Base-by-base conservation (phyloP, 2,797 vertebrate genomes). In the Rousettus madagascariensis region DNA sequence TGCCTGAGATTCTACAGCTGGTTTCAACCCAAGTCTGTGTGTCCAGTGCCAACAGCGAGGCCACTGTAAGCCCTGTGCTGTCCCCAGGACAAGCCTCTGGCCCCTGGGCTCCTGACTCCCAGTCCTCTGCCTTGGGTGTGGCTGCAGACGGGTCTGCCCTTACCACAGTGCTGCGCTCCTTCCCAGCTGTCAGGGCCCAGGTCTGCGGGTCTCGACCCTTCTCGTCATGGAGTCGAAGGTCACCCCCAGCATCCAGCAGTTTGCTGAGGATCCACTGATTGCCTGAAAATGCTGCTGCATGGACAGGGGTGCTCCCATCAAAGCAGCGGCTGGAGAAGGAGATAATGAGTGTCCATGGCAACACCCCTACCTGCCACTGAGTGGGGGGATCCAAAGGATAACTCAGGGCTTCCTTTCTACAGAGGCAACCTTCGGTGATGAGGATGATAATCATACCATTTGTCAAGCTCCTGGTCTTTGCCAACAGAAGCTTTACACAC, bases 281-380 rank as follows among this genome's bases (percentile, higher is more conserved):
- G 66, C 99, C 99, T 7, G 99, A 99, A 95, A 99, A 99, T 0
- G 99, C 99, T 1, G 99, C 99, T 9, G 99, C 99, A 0, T 99
- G 99, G 26, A 99, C 98, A 0, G 99, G 99, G 6, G 99, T 99
- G 96, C 99, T 99, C 57, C 98, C 97, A 51, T 99, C 99, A 0
- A 98, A 98, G 97, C 99, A 99, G 92, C 99, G 99, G 91, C 99
- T 99, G 89, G 2, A 0, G 69, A 16, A 28, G 80, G 20, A 20
- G 82, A 72, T 8, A 69, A 12, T 66, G 61, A 74, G 30, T 11
- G 28, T 55, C 46, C 28, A 30, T 11, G 33, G 65, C 30, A 86
- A 87, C 10, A 57, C 9, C 57, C 55, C 41, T 66, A 30, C 43
- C 51, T 85, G 84, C 55, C 61, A 33, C 16, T 10, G 72, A 66